These are phyloP conservation scores for Drepanosiphum platanoidis DNA, from an alignment of 2,888 invertebrate species.

Conservation along the genomic window DNA sequence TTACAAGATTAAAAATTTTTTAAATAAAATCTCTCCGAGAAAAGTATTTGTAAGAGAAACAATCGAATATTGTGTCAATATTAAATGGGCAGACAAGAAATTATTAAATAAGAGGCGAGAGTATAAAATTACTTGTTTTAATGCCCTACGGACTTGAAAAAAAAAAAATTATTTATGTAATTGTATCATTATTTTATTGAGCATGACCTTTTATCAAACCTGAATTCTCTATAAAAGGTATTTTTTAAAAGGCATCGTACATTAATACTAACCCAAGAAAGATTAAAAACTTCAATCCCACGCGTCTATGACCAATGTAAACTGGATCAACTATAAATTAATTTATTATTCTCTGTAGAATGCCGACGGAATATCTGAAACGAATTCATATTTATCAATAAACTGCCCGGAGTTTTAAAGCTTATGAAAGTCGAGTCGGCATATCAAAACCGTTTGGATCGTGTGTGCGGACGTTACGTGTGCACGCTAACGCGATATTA, in stretches of 20 bases:
- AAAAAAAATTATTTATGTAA: conserved; percentile 42
- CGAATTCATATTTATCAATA: conserved; percentile 1
- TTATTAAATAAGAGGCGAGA: conserved; percentile 27
- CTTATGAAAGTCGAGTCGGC: conserved; percentile 2
- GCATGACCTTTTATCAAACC: conserved; percentile 41
- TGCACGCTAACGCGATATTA: not conserved
- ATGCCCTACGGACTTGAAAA: not conserved
- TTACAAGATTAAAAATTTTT: not conserved
- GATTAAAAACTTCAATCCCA: conserved; percentile 42
- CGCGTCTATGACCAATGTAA: conserved; percentile 32
- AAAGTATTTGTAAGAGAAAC: conserved; percentile 13
- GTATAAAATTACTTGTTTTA: conserved; percentile 21
- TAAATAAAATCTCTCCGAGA: not conserved
- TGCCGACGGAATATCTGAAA: not conserved
- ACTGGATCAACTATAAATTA: conserved; percentile 48
- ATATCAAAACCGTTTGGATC: not conserved
- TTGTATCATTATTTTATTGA: conserved; percentile 49
- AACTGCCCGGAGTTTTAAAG: not conserved
- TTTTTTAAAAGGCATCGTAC: conserved; percentile 28
- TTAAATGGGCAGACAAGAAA: conserved; percentile 12
- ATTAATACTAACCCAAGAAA: conserved; percentile 19
- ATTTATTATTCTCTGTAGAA: conserved; percentile 9
- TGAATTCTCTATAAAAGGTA: conserved; percentile 55
- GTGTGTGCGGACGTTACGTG: not conserved
- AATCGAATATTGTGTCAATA: conserved; percentile 5